These are phyloP conservation scores for Drosophila dunni DNA, from an alignment of 1,140 invertebrate genomes.

Conservation along the genomic window DNA sequence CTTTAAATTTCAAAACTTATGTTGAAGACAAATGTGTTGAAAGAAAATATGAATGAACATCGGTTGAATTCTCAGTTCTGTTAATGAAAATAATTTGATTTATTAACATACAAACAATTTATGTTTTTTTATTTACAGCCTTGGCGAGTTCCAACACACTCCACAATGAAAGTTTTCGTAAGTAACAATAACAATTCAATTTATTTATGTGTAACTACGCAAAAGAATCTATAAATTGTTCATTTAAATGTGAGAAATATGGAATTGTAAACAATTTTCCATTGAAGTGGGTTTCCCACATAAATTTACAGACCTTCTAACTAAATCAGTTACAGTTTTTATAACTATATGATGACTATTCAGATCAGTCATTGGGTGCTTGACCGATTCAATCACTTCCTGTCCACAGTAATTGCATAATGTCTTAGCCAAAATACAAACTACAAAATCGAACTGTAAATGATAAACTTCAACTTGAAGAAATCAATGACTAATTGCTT, in stretches of 20 bases:
- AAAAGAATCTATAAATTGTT: slow-evolving; percentile 10
- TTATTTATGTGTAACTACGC: slow-evolving; percentile 43
- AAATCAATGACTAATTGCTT: slow-evolving; percentile 45
- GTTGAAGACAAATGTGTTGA: slow-evolving; percentile 2
- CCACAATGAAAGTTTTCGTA: slow-evolving; percentile 82
- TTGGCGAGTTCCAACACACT: slow-evolving; percentile 63
- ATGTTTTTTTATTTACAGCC: slow-evolving; percentile 70
- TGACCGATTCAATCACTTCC: slow-evolving; percentile 50
- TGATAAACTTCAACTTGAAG: slow-evolving; percentile 76
- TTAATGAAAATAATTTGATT: slow-evolving; percentile 7
- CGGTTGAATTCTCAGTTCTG: not conserved
- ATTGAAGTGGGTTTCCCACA: slow-evolving; percentile 40
- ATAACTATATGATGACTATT: slow-evolving; percentile 1
- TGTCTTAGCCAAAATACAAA: slow-evolving; percentile 32
- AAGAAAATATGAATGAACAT: not conserved
- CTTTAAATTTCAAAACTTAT: not conserved
- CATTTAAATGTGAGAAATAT: slow-evolving; percentile 33
- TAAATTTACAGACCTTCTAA: slow-evolving; percentile 31
- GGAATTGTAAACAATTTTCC: slow-evolving; percentile 16
- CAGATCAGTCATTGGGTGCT: slow-evolving; percentile 30
- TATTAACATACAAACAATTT: slow-evolving; percentile 30
- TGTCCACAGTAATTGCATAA: slow-evolving; percentile 41
- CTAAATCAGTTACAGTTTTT: not conserved
- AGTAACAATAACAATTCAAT: slow-evolving; percentile 56
- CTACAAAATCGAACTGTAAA: slow-evolving; percentile 37